Evolutionary conservation across 92 coral and sea anemone genomes (phyloP), one percentile per base, ranked within the genome.

Genomic region (Plumapathes pennacea): DNA sequence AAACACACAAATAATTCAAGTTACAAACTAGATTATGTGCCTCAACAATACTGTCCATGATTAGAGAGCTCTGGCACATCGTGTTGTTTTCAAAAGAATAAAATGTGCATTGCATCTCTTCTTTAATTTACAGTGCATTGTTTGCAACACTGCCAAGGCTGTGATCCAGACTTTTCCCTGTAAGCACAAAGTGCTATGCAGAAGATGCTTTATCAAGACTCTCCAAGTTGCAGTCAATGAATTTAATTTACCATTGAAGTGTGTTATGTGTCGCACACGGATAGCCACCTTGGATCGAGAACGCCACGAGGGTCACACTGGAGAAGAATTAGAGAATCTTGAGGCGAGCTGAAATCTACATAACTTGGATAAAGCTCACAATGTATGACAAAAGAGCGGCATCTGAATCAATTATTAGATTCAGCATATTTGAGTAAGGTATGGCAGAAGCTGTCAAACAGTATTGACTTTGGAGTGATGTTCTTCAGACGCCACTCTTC

Each of bases 191-290:
- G 96, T 87, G 8, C 76, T 87, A 9, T 87, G 96, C 64, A 80
- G 96, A 9, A 69, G 71, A 56, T 87, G 96, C 45, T 87, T 87
- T 60, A 89, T 87, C 30, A 87, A 55, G 56, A 82, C 89, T 24
- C 76, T 87, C 13, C 96, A 87, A 74, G 96, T 87, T 51, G 96
- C 96, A n/a, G 96, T 87, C 18, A 46, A 67, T 47, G 96, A 87
- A 33, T 80, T 72, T 75, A 87, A 87, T 61, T 81, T 87, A 22
- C 96, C 96, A 29, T 55, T 87, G 50, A 87, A 83, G 50, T 87
- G 96, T 71, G 96, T 87, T 33, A 32, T 87, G n/a, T 87, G 96
- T 32, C 76, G 96, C 26, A 62, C 86, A 71, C 66, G 85, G 57
- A 87, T 87, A 54, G 42, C 81, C n/a, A 87, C 96, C 5, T 60